Conservation (phyloP, 37 sponge, comb jelly and placozoan genomes). For the Eunapius fragilis region DNA sequence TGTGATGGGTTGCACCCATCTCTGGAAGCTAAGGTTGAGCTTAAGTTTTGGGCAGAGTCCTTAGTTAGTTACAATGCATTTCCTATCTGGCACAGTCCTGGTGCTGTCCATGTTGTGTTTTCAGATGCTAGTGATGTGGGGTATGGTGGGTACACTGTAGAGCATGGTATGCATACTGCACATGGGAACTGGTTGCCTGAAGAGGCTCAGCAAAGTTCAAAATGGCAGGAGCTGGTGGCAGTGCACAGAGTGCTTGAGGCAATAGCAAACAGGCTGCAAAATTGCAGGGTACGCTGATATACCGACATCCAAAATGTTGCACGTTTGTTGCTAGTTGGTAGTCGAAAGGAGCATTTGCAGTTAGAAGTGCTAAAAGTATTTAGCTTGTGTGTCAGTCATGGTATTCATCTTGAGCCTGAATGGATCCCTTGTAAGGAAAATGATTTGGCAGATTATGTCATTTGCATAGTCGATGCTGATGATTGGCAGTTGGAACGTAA, state of each 20-base stretch:
- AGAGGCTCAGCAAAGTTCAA: constrained; percentile 16
- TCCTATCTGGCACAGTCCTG: constrained; percentile 14
- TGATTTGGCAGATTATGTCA: constrained; percentile 23
- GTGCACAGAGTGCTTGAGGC: constrained; percentile 11
- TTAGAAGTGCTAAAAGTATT: constrained; percentile 16
- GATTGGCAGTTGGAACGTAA: constrained; percentile 27
- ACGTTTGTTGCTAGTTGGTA: constrained; percentile 6
- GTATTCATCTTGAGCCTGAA: constrained; percentile 23
- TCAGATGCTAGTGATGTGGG: constrained; percentile 50
- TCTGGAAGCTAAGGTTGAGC: no score
- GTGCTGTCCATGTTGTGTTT: constrained; percentile 33
- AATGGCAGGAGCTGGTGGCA: constrained; percentile 33
- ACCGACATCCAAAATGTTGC: constrained; percentile 50
- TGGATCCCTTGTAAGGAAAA: constrained; percentile 39
- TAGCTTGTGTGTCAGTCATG: not conserved
- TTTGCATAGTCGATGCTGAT: constrained; percentile 15
- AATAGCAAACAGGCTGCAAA: not conserved
- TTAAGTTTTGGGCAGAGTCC: constrained; percentile 21
- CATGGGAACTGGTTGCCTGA: constrained; percentile 7
- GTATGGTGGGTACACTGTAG: constrained; percentile 31
- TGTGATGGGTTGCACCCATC: no score
- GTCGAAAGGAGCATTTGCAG: constrained; percentile 8
- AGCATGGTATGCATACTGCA: constrained; percentile 2
- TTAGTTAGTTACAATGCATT: constrained; percentile 14
- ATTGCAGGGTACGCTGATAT: constrained; percentile 5